Evolutionary conservation across 2,888 invertebrate genomes (phyloP).

Genomic region (Nomada fucata): DNA sequence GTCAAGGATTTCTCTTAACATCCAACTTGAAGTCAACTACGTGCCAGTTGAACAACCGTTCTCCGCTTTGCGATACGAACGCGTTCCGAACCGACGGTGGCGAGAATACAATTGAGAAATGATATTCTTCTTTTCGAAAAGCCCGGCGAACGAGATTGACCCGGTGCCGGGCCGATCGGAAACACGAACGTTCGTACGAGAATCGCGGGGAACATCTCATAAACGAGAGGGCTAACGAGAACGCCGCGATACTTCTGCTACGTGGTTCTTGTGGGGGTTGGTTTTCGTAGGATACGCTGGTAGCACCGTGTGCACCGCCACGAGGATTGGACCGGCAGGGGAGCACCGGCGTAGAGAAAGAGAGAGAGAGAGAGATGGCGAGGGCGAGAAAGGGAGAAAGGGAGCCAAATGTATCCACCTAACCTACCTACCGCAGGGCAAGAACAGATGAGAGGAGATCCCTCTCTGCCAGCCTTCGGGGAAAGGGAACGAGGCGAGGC

Average conservation of each 20-base stretch:
- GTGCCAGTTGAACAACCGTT: too few relatives aligned
- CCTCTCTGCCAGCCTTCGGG: conserved; percentile 72
- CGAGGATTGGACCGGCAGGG: conserved; percentile 41
- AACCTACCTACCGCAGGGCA: conserved; percentile 74
- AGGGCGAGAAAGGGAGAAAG: conserved; percentile 36
- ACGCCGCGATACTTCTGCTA: conserved; percentile 60
- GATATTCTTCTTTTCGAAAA: too few relatives aligned
- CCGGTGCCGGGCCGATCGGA: conserved; percentile 43
- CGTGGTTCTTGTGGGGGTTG: conserved; percentile 64
- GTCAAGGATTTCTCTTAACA: too few relatives aligned
- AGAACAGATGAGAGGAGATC: conserved; percentile 75
- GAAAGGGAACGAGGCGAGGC: conserved; percentile 70
- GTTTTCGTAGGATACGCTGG: conserved; percentile 60
- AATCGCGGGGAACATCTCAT: conserved; percentile 53
- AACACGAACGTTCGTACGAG: conserved; percentile 48
- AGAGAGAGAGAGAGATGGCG: conserved; percentile 22
- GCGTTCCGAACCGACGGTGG: too few relatives aligned
- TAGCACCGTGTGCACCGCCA: conserved; percentile 48
- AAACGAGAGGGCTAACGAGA: conserved; percentile 58
- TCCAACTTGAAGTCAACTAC: too few relatives aligned
- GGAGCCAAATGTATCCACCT: conserved; percentile 68
- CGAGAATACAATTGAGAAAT: too few relatives aligned
- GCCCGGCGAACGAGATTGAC: neutral
- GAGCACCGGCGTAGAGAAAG: conserved; percentile 1
- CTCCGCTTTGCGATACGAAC: too few relatives aligned